Evolutionary conservation across 2,888 invertebrate genomes (phyloP), one percentile per base, ranked within the genome.

Genomic region (Troglohyphantes excavatus): DNA sequence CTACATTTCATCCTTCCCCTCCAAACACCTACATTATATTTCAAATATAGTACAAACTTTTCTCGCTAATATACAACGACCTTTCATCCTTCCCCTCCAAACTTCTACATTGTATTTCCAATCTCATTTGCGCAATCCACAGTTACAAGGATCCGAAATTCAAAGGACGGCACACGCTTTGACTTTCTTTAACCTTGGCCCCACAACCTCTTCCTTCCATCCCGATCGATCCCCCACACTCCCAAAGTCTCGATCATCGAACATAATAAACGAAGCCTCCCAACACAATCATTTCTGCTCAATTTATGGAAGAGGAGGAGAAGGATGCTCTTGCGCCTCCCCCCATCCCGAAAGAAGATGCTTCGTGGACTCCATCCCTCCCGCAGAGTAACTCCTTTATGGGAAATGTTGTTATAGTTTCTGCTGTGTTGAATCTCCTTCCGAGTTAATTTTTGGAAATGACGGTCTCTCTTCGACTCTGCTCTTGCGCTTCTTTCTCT

Each of bases 201-300:
- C 59, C 29, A 23, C 33, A 29, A 29, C 23, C 59, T 21, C 43
- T 23, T 23, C 17, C n/a, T n/a, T 39, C 19, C 13, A 13, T 26
- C 46, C 19, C 67, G 59, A 85, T 85, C 85, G 68, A 85, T 85
- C 17, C 39, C 29, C 84, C n/a, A 53, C 53, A 53, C 53, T 53
- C 53, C 53, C n/a, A 53, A 53, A 53, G 53, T 53, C n/a, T 85
- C 76, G 76, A 85, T 76, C 76, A 85, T 67, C 63, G 76, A 85
- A 85, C 68, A 75, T 76, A 85, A 85, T 85, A 76, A 53, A 85
- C 76, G 68, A 46, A 59, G 85, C 75, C 65, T 33, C 85, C 68
- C 59, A 85, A 68, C 76, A 85, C 76, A 85, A 85, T 85, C 75
- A 68, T 85, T 68, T 76, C 85, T 76, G 76, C 76, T 85, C 76